Base-by-base conservation (phyloP, 2,113 vertebrate genomes). In the Coptodon bakossiorum region DNA sequence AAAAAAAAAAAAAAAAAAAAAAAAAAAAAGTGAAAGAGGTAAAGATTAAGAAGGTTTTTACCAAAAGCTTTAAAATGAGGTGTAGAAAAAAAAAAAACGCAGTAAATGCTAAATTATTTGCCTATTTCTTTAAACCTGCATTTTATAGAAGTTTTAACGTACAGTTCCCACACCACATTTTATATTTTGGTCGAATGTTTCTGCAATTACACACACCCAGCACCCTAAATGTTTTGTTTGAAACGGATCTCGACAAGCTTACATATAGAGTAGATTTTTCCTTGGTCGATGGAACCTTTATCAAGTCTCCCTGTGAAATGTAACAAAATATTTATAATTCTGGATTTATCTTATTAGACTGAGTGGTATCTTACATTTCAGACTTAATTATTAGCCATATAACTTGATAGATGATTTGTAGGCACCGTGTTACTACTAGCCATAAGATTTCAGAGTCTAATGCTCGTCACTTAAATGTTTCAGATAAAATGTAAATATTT, bases 291-390 rank as follows among this genome's bases (percentile, higher is more conserved):
- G 94, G 91, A 93, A 96, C 4, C 94, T 95, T 96, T 96, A 97
- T 92, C 94, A 96, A 93, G 95, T 97, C 94, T 94, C n/a, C 95
- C 96, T 96, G 96, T 93, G 89, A 96, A 95, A 94, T 92, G 88
- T 95, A 90, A 96, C 93, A 96, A 94, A 88, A 95, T 83, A 73
- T 93, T 89, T 83, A 88, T 63, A 90, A 80, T 78, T 76, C 24
- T 82, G 61, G 31, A 59, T 36, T 76, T 40, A 7, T 80, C 43
- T 45, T n/a, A 36, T 6, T 81, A 45, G 82, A 71, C 36, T 81
- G 52, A 22, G 61, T 81, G 24, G 24, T 5, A 45, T 80, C 54
- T 78, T 19, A 86, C 56, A 54, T 3, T 34, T n/a, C 22, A 89
- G 9, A 61, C 53, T 84, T 53, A 34, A 81, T 34, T 45, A 85